Conservation (phyloP, 2,113 vertebrate species). For the Sebastes schlegelii region DNA sequence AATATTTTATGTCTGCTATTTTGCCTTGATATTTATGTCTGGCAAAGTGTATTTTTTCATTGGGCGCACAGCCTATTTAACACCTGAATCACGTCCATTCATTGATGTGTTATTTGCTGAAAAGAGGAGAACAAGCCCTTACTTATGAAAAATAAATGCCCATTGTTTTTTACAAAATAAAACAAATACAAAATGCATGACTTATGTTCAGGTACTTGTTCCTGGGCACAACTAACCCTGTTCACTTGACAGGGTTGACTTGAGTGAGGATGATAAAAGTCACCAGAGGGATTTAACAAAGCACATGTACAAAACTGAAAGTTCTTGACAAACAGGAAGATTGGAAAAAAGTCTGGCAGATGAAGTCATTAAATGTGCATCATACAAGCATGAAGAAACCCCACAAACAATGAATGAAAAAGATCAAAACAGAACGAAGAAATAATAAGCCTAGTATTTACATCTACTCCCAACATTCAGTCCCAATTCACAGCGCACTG, state of each 20-base stretch:
- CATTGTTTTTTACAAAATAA: neutral
- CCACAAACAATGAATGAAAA: too few relatives aligned
- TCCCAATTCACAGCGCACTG: neutral
- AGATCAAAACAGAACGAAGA: too few relatives aligned
- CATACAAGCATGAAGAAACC: neutral
- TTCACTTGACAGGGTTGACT: neutral
- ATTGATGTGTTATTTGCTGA: neutral
- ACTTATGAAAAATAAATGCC: neutral
- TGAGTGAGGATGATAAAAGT: neutral
- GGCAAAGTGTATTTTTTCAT: neutral
- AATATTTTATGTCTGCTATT: neutral
- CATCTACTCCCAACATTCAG: too few relatives aligned
- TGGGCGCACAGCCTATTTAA: neutral
- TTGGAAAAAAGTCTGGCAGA: neutral
- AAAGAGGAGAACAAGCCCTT: neutral
- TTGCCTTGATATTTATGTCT: neutral
- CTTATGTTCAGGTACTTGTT: neutral
- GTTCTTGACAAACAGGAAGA: neutral
- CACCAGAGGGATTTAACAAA: neutral
- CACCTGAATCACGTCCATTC: neutral
- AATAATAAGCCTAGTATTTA: too few relatives aligned
- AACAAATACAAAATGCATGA: neutral
- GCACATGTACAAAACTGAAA: neutral
- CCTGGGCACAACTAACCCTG: neutral
- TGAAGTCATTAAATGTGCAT: conserved; percentile 7